Evolutionary conservation across 2,888 invertebrate genomes (phyloP).

Genomic region (Achlya flavicornis): DNA sequence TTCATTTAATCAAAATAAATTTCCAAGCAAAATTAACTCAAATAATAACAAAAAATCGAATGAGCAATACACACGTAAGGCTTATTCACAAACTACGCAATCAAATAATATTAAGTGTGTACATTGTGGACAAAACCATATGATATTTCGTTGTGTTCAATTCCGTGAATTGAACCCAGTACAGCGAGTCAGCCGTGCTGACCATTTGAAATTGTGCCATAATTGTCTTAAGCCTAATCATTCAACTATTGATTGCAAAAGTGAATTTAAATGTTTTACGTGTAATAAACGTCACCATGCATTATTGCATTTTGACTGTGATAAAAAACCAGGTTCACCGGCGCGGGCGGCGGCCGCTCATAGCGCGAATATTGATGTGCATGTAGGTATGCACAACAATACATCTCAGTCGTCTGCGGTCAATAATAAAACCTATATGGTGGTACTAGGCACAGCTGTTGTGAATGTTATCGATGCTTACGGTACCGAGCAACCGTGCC

Average conservation of each 20-base stretch:
- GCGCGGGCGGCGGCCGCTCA: neutral
- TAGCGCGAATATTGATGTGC: neutral
- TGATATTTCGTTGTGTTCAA: neutral
- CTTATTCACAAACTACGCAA: too few relatives aligned
- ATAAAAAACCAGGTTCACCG: neutral
- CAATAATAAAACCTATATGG: neutral
- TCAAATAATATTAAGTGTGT: neutral
- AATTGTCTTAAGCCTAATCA: neutral
- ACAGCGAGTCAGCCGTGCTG: neutral
- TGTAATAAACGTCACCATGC: neutral
- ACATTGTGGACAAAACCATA: neutral
- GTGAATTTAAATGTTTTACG: neutral
- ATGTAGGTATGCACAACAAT: too few relatives aligned
- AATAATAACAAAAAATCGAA: too few relatives aligned
- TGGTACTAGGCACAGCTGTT: neutral
- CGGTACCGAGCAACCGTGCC: neutral
- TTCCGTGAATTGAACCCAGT: neutral
- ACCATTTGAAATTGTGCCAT: neutral
- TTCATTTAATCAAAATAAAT: too few relatives aligned
- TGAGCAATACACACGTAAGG: too few relatives aligned
- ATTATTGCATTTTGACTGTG: neutral
- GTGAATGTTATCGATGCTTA: neutral
- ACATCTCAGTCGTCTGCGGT: neutral
- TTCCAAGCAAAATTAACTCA: too few relatives aligned
- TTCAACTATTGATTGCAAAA: neutral